Evolutionary conservation across 2,113 vertebrate genomes (phyloP), one percentile per base, ranked within the genome.

Genomic region (Hemibagrus wyckioides): DNA sequence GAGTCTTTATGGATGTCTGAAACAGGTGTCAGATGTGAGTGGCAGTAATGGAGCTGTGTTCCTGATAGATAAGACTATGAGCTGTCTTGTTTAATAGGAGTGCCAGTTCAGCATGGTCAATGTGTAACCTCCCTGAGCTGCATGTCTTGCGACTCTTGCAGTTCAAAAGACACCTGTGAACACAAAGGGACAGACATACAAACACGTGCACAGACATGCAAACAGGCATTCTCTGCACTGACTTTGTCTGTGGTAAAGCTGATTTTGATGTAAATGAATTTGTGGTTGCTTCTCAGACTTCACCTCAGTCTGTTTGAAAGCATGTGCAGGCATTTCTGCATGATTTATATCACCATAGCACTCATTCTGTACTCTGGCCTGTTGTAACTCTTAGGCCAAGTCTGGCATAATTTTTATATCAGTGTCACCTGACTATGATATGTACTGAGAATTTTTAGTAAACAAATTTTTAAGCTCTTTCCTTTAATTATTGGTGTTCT

Each of bases 1-100:
- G 81, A 85, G 79, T 79, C 30, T 91, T 89, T 87, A 91, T 88
- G 44, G 80, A 83, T 76, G 87, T 86, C 90, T 90, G 85, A 48
- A 86, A 86, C 83, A 83, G 90, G 85, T 89, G 88, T 89, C 73
- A 84, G 69, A 85, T 67, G 71, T 67, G 75, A 85, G 80, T 57
- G 65, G 90, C 90, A 91, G 85, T 88, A 90, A 86, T 80, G 67
- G 83, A 84, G 88, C 88, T 84, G 89, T 92, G 76, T 33, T 92
- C 92, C 88, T 91, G 83, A 87, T 69, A 90, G 93, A 94, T 94
- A 94, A 94, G 92, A 83, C 17, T 5, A 41, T 56, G 79, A 76
- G 59, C 23, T 83, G 57, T 61, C 69, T 88, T 56, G 83, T 84
- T 83, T 82, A 75, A 73, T 80, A 50, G 56, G 41, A 61, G 54